Evolutionary conservation across 2,888 invertebrate genomes (phyloP).

Genomic region (Xanthorhoe spadicearia): DNA sequence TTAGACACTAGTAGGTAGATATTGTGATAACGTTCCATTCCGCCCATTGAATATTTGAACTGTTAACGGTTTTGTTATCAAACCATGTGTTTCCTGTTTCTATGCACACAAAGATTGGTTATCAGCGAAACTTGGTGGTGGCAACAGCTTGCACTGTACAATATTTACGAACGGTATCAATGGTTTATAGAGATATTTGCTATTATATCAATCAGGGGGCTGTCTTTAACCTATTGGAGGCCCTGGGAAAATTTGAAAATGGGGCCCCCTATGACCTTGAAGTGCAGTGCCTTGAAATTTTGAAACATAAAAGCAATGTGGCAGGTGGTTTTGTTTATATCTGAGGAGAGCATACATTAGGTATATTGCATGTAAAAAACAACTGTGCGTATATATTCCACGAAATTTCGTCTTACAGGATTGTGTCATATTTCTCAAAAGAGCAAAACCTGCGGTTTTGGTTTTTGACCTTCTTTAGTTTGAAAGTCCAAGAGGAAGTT

Average conservation of each 20-base stretch:
- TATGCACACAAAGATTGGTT: slow-evolving; percentile 34
- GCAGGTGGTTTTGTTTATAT: no score
- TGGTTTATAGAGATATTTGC: no score
- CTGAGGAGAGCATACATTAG: no score
- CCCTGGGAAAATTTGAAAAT: no score
- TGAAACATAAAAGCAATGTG: no score
- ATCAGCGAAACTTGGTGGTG: slow-evolving; percentile 32
- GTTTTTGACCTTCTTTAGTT: slow-evolving; percentile 10
- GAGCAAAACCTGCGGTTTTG: slow-evolving; percentile 6
- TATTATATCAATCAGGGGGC: no score
- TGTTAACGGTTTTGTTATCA: slow-evolving; percentile 32
- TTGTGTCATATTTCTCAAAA: slow-evolving; percentile 1
- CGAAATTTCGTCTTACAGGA: background rate
- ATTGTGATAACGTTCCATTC: slow-evolving; percentile 10
- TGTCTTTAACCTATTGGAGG: no score
- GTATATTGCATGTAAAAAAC: no score
- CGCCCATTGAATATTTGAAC: slow-evolving; percentile 23
- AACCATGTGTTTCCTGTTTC: slow-evolving; percentile 35
- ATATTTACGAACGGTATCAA: slow-evolving; percentile 24
- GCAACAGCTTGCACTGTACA: slow-evolving; percentile 22
- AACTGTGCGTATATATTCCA: background rate
- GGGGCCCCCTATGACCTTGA: no score
- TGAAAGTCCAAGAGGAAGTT: slow-evolving; percentile 12
- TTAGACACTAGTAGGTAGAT: background rate
- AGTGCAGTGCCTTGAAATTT: no score